Base-by-base conservation (phyloP, 2,797 vertebrate genomes). In the Hydrocynus forskahlii region DNA sequence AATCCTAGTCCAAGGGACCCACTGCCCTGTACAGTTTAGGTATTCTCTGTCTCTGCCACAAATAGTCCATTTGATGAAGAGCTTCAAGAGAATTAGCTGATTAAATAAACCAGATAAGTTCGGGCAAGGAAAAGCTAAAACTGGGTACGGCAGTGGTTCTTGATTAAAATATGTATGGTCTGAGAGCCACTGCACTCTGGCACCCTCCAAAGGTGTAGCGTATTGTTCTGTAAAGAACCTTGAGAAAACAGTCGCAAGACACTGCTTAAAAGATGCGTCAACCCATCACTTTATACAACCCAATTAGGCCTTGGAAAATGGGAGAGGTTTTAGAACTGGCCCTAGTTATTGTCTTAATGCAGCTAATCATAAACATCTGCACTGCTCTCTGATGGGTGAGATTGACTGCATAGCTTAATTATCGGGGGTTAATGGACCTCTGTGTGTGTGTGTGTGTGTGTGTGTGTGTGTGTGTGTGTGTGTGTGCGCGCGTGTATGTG, bases 351-450 rank as follows among this genome's bases (percentile, higher is more conserved):
- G 69, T 64, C 25, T 60, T 70, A 79, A 70, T 70, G 55, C 77
- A 79, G 75, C n/a, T 62, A 70, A 78, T 70, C 67, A 78, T 69
- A 78, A 78, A 70, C 59, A 72, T 79, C 69, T 64, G 78, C 69
- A 73, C 69, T 79, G 59, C 60, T 79, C 57, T 79, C 68, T 79
- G 45, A 72, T 72, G 40, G 48, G 45, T 63, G 59, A 79, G 69
- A 79, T 63, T 72, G 60, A 38, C 69, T 72, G 77, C 66, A 60
- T 71, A 70, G 54, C 54, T 60, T 79, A 64, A 79, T 79, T 73
- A 63, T 73, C 45, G 62, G 16, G 55, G 77, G 55, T 79, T 71
- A 78, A 72, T 73, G 70, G 38, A 54, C 19, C 59, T 62, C 55
- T 80, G 70, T 29, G 38, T 60, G 55, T 62, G 55, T 40, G 43